phyloP scores from a whole-genome alignment of 2,888 invertebrate genomes.

The Synanthedon vespiformis region DNA sequence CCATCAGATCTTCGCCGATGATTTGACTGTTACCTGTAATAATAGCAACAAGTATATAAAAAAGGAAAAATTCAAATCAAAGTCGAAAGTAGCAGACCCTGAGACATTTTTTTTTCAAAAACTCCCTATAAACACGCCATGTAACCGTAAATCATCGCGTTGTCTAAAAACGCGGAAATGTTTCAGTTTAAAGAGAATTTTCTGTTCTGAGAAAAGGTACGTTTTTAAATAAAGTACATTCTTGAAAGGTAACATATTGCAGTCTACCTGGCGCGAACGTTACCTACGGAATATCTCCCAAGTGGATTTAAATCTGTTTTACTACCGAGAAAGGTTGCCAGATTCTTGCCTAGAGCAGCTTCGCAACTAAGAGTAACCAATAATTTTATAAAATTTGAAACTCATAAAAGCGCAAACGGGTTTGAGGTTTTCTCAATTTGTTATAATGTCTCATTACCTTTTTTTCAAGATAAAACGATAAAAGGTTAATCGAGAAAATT shows the following conservation, averaged over 20 bases:
- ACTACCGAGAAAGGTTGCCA: conserved; percentile 12
- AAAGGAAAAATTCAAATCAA: no score
- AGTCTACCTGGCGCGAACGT: conserved; percentile 5
- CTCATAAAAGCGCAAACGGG: no score
- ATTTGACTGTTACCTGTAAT: no score
- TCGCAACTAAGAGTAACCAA: neutral
- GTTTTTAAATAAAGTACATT: conserved; percentile 11
- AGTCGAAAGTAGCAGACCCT: no score
- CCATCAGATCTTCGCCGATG: no score
- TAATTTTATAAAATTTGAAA: no score
- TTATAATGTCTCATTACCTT: no score
- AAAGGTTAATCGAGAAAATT: no score
- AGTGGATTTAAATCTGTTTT: conserved; percentile 10
- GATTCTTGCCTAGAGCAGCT: neutral
- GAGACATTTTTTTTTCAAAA: no score
- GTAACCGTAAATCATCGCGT: conserved; percentile 7
- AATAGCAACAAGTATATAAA: no score
- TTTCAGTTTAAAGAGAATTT: conserved; percentile 1
- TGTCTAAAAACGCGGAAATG: conserved; percentile 2
- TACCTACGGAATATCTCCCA: neutral
- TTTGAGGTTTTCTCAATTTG: no score
- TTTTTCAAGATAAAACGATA: no score
- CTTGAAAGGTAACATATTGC: conserved; percentile 3
- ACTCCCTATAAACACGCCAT: neutral
- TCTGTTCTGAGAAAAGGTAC: conserved; percentile 5